Conservation (phyloP, 2,113 vertebrate species). For the Malurus elegans region DNA sequence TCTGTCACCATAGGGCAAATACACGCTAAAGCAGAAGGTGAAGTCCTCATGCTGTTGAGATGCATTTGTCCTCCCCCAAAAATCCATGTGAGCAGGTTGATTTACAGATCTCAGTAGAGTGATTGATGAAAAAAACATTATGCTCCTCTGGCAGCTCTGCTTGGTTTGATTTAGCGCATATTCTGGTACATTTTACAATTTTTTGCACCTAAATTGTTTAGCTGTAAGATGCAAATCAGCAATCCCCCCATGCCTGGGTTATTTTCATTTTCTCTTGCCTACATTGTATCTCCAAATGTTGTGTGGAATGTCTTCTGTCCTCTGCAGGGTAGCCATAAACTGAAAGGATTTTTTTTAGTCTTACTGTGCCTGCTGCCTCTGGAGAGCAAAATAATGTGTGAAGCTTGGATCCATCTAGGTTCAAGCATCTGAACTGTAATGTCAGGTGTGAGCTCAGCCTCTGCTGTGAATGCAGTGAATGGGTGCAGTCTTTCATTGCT, state of each 20-base stretch:
- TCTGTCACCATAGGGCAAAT: too few relatives aligned
- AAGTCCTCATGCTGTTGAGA: neutral
- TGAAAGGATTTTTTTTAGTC: neutral
- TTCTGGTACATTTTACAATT: neutral
- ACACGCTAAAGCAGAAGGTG: neutral
- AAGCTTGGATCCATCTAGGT: neutral
- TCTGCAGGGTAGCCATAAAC: neutral
- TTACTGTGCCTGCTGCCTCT: neutral
- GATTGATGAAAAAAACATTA: neutral
- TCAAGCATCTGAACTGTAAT: neutral
- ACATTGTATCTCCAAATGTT: neutral
- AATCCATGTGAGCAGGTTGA: neutral
- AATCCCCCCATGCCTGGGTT: neutral
- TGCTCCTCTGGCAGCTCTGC: neutral
- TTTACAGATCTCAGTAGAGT: neutral
- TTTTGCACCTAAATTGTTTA: neutral
- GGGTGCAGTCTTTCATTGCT: neutral
- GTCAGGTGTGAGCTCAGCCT: neutral
- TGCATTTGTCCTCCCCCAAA: neutral
- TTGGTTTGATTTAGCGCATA: neutral
- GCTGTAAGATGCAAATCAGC: neutral
- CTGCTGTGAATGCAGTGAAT: neutral
- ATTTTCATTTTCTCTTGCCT: neutral
- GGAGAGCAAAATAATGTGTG: neutral
- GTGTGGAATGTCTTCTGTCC: neutral